These are phyloP conservation scores for Colostygia pectinataria DNA, from an alignment of 2,888 invertebrate genomes.

Conservation along the genomic window DNA sequence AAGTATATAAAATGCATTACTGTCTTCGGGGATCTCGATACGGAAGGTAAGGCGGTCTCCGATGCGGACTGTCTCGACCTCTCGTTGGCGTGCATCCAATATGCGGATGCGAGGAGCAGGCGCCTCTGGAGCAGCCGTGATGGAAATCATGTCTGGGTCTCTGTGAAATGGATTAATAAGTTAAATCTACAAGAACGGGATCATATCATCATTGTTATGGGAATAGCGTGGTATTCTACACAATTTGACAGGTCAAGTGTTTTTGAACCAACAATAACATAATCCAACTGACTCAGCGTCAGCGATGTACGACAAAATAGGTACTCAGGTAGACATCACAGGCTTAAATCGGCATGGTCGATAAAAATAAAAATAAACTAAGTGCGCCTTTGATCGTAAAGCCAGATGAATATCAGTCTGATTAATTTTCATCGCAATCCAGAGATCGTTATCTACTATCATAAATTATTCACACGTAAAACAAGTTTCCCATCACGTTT, in stretches of 20 bases:
- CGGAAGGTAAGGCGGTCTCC: slow-evolving; percentile 97
- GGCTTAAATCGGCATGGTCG: slow-evolving; percentile 12
- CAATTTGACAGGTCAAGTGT: too few relatives aligned
- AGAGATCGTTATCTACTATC: slow-evolving; percentile 20
- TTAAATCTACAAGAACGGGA: too few relatives aligned
- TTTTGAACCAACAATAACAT: too few relatives aligned
- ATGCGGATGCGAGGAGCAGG: slow-evolving; percentile 97
- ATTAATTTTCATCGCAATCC: slow-evolving; percentile 26
- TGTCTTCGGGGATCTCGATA: slow-evolving; percentile 97
- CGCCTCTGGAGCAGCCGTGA: slow-evolving; percentile 97
- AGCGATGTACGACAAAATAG: too few relatives aligned
- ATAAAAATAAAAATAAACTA: slow-evolving; percentile 14
- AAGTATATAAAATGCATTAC: slow-evolving; percentile 80
- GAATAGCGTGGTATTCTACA: too few relatives aligned
- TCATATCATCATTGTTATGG: too few relatives aligned
- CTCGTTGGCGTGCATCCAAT: slow-evolving; percentile 91
- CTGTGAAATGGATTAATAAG: slow-evolving; percentile 62
- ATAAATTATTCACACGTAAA: slow-evolving; percentile 34
- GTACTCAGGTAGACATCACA: too few relatives aligned
- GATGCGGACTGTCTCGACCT: slow-evolving; percentile 96
- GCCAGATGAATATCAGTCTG: slow-evolving; percentile 18
- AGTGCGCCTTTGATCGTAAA: slow-evolving; percentile 18
- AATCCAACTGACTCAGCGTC: too few relatives aligned
- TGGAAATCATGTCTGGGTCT: slow-evolving; percentile 98
- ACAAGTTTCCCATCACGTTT: slow-evolving; percentile 56